A percentile compares a stretch with the other conserved stretches of the same genome.
Conservation (phyloP, 1,140 invertebrate genomes). For the Anoplophora glabripennis region DNA sequence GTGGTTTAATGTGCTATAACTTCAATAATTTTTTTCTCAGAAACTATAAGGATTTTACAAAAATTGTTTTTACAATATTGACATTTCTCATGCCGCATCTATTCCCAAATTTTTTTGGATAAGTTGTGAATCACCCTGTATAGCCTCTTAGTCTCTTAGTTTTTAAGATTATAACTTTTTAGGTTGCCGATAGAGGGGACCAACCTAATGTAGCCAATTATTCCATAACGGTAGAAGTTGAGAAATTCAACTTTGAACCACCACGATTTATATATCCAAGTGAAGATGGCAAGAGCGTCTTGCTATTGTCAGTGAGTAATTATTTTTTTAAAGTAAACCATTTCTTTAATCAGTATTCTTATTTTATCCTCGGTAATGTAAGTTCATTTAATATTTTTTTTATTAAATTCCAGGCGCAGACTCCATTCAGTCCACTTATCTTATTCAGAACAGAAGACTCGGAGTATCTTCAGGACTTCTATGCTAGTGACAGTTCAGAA, state of each 20-base stretch:
- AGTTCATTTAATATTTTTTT: background rate
- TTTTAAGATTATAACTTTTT: background rate
- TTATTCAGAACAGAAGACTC: background rate
- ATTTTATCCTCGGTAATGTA: too few relatives aligned
- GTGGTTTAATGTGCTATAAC: too few relatives aligned
- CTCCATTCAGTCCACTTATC: background rate
- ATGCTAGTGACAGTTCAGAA: background rate
- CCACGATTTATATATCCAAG: slow-evolving; percentile 51
- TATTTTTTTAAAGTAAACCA: too few relatives aligned
- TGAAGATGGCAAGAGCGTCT: slow-evolving; percentile 25
- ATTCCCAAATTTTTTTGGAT: too few relatives aligned
- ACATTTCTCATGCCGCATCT: too few relatives aligned
- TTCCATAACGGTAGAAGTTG: slow-evolving; percentile 49
- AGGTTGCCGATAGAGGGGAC: slow-evolving; percentile 53
- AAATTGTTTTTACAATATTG: too few relatives aligned
- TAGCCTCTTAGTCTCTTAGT: too few relatives aligned
- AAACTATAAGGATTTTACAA: too few relatives aligned
- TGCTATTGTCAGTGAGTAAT: slow-evolving; percentile 39
- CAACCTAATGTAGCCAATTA: slow-evolving; percentile 33
- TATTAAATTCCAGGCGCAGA: background rate
- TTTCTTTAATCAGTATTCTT: too few relatives aligned
- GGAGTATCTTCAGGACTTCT: background rate
- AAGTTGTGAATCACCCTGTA: too few relatives aligned
- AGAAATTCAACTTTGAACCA: slow-evolving; percentile 52
- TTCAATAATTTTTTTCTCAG: too few relatives aligned